Conservation (phyloP, 2,113 vertebrate species). For the Dasyprocta punctata region DNA sequence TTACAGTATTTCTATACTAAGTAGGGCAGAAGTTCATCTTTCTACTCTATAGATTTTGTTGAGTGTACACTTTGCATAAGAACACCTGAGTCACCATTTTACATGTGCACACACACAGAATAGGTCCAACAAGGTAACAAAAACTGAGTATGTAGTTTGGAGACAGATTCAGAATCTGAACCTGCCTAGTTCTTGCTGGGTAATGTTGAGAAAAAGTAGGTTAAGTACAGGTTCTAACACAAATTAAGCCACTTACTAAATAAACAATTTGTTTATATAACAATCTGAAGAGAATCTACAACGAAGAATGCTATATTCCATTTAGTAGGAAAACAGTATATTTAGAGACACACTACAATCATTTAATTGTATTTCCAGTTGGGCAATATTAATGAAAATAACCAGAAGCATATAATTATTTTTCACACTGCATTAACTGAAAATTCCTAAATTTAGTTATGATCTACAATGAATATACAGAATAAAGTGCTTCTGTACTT, state of each 20-base stretch:
- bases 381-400: background rate
- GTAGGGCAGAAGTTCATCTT: background rate
- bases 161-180: conserved; percentile 3
- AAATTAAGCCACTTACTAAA: background rate
- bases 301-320: background rate
- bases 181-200: background rate
- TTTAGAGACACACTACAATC: background rate
- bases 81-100: background rate
- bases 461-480: background rate
- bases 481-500: background rate
- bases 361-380: background rate
- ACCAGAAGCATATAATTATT: background rate
- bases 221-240: background rate
- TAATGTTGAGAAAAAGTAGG: background rate
- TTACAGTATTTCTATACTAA: background rate
- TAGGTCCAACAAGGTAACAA: background rate
- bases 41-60: background rate
- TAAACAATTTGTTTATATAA: background rate
- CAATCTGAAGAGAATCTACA: conserved; percentile 2
- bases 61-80: background rate
- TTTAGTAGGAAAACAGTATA: background rate
- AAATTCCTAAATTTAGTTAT: background rate
- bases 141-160: background rate
- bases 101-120: background rate
- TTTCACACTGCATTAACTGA: background rate